A percentile compares a stretch with the other conserved stretches of the same genome.
phyloP scores from a whole-genome alignment of 2,113 vertebrate genomes.

The Scopus umbretta region DNA sequence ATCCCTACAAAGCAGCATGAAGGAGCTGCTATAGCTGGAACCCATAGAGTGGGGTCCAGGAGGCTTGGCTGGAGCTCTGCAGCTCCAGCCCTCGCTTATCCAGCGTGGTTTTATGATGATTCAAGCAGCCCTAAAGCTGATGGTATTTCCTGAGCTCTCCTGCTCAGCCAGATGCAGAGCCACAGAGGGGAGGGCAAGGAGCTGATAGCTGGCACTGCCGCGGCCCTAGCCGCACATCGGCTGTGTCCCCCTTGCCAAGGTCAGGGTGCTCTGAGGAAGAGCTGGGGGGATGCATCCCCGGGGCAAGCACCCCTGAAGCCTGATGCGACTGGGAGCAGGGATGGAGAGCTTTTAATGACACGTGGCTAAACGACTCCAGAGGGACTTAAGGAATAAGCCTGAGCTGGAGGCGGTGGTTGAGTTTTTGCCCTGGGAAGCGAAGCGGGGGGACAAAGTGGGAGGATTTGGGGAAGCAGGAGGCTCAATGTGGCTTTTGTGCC shows the following conservation, averaged over 20 bases:
- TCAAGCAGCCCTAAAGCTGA: constrained; percentile 25
- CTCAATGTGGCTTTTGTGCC: constrained; percentile 47
- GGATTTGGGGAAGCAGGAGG: neutral
- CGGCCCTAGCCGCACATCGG: fast-evolving
- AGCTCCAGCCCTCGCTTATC: neutral
- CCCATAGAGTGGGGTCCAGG: neutral
- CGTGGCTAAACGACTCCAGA: neutral
- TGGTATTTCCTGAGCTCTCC: constrained; percentile 51
- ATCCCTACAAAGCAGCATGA: fast-evolving
- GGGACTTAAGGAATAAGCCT: neutral
- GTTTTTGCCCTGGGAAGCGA: neutral
- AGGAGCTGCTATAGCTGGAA: neutral
- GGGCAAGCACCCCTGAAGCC: neutral
- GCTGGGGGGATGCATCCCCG: neutral
- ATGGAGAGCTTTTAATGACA: neutral
- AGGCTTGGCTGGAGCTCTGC: neutral
- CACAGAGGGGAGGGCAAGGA: neutral
- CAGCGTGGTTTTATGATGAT: constrained; percentile 21
- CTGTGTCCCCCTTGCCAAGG: neutral
- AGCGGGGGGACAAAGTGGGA: neutral
- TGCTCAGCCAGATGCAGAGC: neutral
- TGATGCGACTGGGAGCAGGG: neutral
- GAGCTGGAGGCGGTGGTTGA: neutral
- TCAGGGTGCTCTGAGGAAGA: neutral
- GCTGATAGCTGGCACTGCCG: neutral